Evolutionary conservation across 2,888 invertebrate genomes (phyloP).

Genomic region (Drosophila aldrichi): DNA sequence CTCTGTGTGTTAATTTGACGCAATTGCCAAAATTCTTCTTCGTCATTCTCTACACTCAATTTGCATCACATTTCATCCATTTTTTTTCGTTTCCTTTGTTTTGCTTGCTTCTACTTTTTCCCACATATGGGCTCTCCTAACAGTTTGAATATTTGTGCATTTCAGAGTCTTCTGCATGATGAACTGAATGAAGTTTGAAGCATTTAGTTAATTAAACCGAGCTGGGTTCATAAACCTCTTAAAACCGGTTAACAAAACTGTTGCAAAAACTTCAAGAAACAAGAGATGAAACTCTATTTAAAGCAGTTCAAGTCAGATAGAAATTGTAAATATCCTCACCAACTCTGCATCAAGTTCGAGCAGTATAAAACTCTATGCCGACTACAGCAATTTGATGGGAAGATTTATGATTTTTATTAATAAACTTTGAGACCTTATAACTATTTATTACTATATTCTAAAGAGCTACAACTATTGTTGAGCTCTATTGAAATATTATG

Average conservation of each 20-base stretch:
- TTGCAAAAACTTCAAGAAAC: background rate
- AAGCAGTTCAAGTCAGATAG: too few relatives aligned
- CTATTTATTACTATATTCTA: too few relatives aligned
- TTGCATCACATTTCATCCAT: slow-evolving; percentile 8
- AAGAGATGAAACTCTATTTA: background rate
- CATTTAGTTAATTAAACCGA: slow-evolving; percentile 39
- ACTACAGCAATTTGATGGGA: too few relatives aligned
- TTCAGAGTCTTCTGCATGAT: slow-evolving; percentile 1
- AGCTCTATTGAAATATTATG: too few relatives aligned
- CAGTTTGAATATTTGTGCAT: slow-evolving; percentile 24
- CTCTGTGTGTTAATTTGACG: slow-evolving; percentile 39
- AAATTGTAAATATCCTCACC: too few relatives aligned
- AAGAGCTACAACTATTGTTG: too few relatives aligned
- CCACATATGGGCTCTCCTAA: slow-evolving; percentile 8
- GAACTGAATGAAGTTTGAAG: slow-evolving; percentile 21
- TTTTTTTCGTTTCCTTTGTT: background rate
- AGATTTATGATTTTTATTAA: too few relatives aligned
- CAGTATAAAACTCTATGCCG: too few relatives aligned
- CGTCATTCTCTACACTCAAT: slow-evolving; percentile 18
- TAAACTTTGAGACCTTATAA: too few relatives aligned
- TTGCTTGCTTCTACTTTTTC: background rate
- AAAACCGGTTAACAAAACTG: background rate
- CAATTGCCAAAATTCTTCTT: slow-evolving; percentile 23
- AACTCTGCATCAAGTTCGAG: too few relatives aligned
- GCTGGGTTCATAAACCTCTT: background rate